Evolutionary conservation across 2,113 vertebrate genomes (phyloP).

Genomic region (Microcebus griseorufus): DNA sequence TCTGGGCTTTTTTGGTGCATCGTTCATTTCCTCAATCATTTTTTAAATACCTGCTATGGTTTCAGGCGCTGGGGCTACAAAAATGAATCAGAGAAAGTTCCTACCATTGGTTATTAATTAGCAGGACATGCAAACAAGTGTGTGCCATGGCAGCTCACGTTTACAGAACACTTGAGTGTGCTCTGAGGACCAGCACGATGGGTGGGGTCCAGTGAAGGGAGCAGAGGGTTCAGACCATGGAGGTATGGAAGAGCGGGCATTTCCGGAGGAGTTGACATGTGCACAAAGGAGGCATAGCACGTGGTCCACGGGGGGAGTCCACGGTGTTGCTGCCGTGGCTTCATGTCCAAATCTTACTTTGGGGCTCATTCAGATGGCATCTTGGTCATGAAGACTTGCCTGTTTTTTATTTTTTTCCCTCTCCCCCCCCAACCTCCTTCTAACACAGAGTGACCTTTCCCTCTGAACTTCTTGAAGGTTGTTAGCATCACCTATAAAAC

Average conservation of each 20-base stretch:
- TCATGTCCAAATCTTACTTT: background rate
- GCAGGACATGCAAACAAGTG: background rate
- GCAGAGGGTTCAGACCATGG: too few relatives aligned
- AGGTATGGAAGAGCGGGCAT: background rate
- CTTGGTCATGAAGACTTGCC: background rate
- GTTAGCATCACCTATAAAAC: background rate
- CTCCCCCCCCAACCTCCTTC: fast-evolving
- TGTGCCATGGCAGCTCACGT: background rate
- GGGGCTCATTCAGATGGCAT: background rate
- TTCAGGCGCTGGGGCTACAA: background rate
- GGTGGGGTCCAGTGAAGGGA: too few relatives aligned
- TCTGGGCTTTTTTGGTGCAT: background rate
- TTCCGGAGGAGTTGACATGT: background rate
- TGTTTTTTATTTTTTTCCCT: background rate
- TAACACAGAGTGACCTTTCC: background rate
- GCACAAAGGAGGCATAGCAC: background rate
- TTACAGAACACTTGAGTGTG: background rate
- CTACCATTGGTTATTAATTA: background rate
- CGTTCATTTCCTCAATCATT: background rate
- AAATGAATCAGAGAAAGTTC: background rate
- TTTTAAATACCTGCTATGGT: background rate
- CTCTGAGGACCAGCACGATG: background rate
- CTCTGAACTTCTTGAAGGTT: background rate
- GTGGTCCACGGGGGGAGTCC: too few relatives aligned
- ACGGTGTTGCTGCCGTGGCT: background rate